Evolutionary conservation across 2,888 invertebrate genomes (phyloP).

Genomic region (Graphium colonna): DNA sequence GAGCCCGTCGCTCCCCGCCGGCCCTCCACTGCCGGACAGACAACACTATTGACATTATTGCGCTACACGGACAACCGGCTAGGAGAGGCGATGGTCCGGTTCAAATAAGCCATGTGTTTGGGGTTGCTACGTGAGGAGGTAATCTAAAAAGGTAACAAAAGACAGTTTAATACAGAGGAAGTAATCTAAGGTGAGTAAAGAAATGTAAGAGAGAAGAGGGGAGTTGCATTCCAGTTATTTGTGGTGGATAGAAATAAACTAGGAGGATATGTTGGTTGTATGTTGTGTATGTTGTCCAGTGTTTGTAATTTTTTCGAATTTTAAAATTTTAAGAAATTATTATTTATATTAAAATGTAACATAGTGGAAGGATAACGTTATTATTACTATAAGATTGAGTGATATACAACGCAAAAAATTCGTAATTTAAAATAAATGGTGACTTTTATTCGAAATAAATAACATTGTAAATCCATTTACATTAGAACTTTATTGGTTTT

Average conservation of each 20-base stretch:
- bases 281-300: neutral
- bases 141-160: conserved; percentile 21
- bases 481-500: too few species aligned
- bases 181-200: conserved; percentile 10
- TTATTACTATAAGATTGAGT: too few species aligned
- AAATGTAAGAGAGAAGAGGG: neutral
- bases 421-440: too few species aligned
- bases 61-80: conserved; percentile 27
- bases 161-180: conserved; percentile 10
- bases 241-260: conserved; percentile 11
- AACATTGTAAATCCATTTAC: too few species aligned
- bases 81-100: conserved; percentile 17
- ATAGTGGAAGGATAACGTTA: too few species aligned
- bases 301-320: too few species aligned
- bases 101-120: conserved; percentile 22
- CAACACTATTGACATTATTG: conserved; percentile 26
- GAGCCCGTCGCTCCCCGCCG: conserved; percentile 63
- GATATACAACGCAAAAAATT: too few species aligned
- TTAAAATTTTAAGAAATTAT: too few species aligned
- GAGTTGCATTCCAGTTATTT: neutral
- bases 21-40: conserved; percentile 54
- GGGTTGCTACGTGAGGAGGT: conserved; percentile 25
- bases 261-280: neutral
- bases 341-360: too few species aligned
- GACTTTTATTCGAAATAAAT: too few species aligned